These are phyloP conservation scores for Drosophila novamexicana DNA, from an alignment of 1,140 invertebrate species.

Conservation along the genomic window DNA sequence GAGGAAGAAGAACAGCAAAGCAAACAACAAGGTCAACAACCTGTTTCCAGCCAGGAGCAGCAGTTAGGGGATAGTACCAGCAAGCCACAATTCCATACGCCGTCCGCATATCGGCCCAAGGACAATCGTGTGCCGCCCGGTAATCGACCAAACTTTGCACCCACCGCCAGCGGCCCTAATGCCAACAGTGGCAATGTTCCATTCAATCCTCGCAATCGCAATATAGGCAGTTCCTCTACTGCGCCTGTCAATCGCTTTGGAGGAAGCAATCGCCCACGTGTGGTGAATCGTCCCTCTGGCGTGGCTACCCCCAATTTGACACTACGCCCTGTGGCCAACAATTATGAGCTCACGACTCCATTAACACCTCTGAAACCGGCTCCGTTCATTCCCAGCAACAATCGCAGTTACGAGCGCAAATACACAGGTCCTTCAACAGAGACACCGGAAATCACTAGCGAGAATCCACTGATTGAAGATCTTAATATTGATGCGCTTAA, in stretches of 20 bases:
- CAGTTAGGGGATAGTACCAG: background rate
- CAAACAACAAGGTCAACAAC: slow-evolving; percentile 1
- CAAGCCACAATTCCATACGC: slow-evolving; percentile 39
- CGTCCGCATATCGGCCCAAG: slow-evolving; percentile 50
- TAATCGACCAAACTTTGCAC: slow-evolving; percentile 47
- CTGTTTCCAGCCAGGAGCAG: slow-evolving; percentile 7
- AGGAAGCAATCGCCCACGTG: slow-evolving; percentile 65
- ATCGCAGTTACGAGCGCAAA: slow-evolving; percentile 78
- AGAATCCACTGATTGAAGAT: slow-evolving; percentile 82
- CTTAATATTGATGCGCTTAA: slow-evolving; percentile 84
- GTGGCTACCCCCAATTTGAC: slow-evolving; percentile 67
- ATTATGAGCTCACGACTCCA: slow-evolving; percentile 73
- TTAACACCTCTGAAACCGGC: slow-evolving; percentile 72
- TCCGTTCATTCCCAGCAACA: slow-evolving; percentile 74
- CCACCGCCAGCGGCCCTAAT: slow-evolving; percentile 35
- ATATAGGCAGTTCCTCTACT: background rate
- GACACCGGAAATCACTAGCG: slow-evolving; percentile 47
- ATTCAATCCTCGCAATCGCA: slow-evolving; percentile 60
- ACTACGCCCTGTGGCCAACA: slow-evolving; percentile 64
- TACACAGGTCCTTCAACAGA: slow-evolving; percentile 76
- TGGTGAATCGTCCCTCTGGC: slow-evolving; percentile 72
- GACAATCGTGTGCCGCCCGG: slow-evolving; percentile 71
- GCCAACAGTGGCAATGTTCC: slow-evolving; percentile 56
- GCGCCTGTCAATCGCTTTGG: slow-evolving; percentile 54
- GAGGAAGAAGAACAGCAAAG: slow-evolving; percentile 28